phyloP scores from a whole-genome alignment of 2,888 invertebrate species.

The Drosophila dives region DNA sequence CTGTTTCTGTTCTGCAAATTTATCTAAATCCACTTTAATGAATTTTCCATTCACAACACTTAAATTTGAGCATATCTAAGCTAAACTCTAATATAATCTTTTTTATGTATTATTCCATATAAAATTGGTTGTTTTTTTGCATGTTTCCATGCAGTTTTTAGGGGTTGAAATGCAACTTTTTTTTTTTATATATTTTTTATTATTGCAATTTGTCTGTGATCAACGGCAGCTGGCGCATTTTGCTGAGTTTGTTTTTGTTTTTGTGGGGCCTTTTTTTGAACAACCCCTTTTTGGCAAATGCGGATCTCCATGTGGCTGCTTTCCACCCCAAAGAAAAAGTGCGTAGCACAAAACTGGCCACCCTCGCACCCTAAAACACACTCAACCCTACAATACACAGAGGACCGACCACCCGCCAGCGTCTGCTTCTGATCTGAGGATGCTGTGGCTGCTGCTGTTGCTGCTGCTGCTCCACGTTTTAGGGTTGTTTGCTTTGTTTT shows the following conservation, averaged over 20 bases:
- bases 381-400: constrained; percentile 5
- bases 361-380: constrained; percentile 56
- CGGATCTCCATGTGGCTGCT: constrained; percentile 51
- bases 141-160: constrained; percentile 26
- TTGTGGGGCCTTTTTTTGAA: constrained; percentile 39
- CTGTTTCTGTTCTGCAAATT: not conserved
- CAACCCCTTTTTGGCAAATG: constrained; percentile 50
- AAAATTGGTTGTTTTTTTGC: not conserved
- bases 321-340: constrained; percentile 52
- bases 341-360: constrained; percentile 32
- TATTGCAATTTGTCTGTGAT: constrained; percentile 45
- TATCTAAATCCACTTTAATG: not conserved
- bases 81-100: not conserved
- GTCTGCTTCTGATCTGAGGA: constrained; percentile 63
- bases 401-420: constrained; percentile 63
- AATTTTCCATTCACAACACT: not conserved
- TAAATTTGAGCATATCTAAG: not conserved
- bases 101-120: not conserved
- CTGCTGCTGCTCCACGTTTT: constrained; percentile 47
- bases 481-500: constrained; percentile 47
- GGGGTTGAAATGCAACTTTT: constrained; percentile 45
- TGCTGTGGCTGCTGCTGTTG: constrained; percentile 23
- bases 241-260: not conserved
- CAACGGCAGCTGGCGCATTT: constrained; percentile 51
- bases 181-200: constrained; percentile 6